Evolutionary conservation across 1,140 invertebrate species (phyloP).

Genomic region (Stegodyphus mimosarum): DNA sequence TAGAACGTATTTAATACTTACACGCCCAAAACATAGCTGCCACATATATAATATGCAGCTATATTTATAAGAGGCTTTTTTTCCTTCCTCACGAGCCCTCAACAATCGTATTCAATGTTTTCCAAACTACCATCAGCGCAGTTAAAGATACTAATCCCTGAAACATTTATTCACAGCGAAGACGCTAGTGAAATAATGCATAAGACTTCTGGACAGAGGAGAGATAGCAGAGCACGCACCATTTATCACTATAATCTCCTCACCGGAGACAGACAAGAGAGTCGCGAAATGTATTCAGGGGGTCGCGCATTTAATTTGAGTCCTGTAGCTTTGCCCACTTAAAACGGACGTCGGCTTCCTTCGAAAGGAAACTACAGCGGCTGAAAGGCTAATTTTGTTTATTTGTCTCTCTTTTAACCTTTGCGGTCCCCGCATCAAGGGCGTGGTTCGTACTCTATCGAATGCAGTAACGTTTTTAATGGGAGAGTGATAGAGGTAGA

Average conservation of each 20-base stretch:
- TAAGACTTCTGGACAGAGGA: not conserved
- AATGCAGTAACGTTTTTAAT: too few relatives aligned
- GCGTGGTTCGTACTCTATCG: not conserved
- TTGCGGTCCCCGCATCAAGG: not conserved
- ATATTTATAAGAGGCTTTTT: too few relatives aligned
- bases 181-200: constrained; percentile 49
- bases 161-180: constrained; percentile 56
- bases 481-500: too few relatives aligned
- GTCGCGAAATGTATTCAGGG: constrained; percentile 38
- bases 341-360: too few relatives aligned
- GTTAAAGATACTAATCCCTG: constrained; percentile 10
- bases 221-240: not conserved
- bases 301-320: constrained; percentile 51
- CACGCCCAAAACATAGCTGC: too few relatives aligned
- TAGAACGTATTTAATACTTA: too few relatives aligned
- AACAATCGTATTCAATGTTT: too few relatives aligned
- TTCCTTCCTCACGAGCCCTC: too few relatives aligned
- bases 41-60: too few relatives aligned
- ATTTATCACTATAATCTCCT: constrained; percentile 43
- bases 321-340: constrained; percentile 21
- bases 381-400: not conserved
- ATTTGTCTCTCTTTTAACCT: not conserved
- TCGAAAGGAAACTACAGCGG: too few relatives aligned
- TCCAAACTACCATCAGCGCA: too few relatives aligned
- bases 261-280: constrained; percentile 23